Conservation (phyloP, 1,140 invertebrate genomes). For the Drosophila dunni region DNA sequence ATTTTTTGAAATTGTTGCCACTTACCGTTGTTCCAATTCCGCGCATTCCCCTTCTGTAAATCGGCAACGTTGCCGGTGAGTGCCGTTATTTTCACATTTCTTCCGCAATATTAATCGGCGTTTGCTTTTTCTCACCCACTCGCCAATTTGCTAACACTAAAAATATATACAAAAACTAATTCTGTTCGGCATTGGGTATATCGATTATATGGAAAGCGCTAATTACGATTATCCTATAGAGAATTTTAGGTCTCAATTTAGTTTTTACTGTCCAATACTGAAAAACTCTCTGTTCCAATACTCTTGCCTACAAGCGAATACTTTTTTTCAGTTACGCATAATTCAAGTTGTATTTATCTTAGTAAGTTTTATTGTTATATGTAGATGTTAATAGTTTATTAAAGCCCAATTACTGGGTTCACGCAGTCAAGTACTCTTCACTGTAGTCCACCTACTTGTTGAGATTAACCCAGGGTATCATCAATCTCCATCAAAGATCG, state of each 20-base stretch:
- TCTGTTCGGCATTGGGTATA: background rate
- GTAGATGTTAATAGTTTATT: background rate
- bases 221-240: background rate
- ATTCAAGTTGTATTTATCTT: too few species aligned
- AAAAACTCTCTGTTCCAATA: too few species aligned
- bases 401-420: too few species aligned
- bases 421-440: too few species aligned
- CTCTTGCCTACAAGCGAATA: too few species aligned
- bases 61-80: constrained; percentile 3
- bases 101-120: constrained; percentile 21
- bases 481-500: background rate
- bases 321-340: too few species aligned
- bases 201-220: background rate
- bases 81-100: constrained; percentile 42
- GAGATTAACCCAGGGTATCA: constrained; percentile 7
- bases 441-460: background rate
- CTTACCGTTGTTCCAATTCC: constrained; percentile 67
- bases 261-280: too few species aligned
- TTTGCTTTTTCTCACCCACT: constrained; percentile 10
- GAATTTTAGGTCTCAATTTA: too few species aligned
- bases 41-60: constrained; percentile 12
- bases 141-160: constrained; percentile 3
- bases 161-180: constrained; percentile 1
- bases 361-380: background rate
- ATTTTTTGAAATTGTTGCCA: constrained; percentile 64